These are phyloP conservation scores for Venturia canescens DNA, from an alignment of 1,140 invertebrate genomes.

Conservation along the genomic window DNA sequence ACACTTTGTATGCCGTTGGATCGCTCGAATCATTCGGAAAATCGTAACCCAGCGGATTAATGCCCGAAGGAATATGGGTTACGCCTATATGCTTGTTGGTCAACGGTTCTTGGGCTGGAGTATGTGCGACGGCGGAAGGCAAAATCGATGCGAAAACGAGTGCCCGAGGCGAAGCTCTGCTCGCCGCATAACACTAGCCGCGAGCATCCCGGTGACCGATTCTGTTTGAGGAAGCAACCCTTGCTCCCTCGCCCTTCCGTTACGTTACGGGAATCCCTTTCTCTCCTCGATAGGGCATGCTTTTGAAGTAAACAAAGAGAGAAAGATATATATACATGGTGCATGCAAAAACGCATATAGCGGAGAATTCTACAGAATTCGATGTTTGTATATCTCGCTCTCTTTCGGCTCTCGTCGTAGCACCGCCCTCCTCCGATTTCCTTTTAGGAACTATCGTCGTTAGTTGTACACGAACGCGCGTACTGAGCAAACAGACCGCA, in stretches of 20 bases:
- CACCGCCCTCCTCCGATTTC: conserved; percentile 12
- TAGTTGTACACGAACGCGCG: conserved; percentile 70
- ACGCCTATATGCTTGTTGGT: not conserved
- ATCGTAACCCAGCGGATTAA: not conserved
- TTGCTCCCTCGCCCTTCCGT: conserved; percentile 58
- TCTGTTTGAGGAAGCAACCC: conserved; percentile 73
- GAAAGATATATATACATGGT: conserved; percentile 54
- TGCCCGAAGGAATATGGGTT: not conserved
- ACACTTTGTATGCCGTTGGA: too few species aligned
- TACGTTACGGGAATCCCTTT: conserved; percentile 35
- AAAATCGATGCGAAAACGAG: conserved; percentile 43
- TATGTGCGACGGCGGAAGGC: not conserved
- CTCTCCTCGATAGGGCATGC: conserved; percentile 48
- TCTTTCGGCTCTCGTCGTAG: not conserved
- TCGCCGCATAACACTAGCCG: conserved; percentile 53
- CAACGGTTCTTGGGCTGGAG: too few species aligned
- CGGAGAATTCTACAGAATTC: conserved; percentile 5
- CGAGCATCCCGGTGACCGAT: conserved; percentile 70
- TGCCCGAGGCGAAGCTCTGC: conserved; percentile 2
- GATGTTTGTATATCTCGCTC: not conserved
- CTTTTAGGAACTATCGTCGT: conserved; percentile 71
- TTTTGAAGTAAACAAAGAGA: conserved; percentile 70
- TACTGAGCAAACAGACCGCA: conserved; percentile 68
- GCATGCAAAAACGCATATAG: conserved; percentile 55
- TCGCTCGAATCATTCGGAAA: too few species aligned